phyloP scores from a whole-genome alignment of 2,113 vertebrate genomes.

The Regulus satrapa region DNA sequence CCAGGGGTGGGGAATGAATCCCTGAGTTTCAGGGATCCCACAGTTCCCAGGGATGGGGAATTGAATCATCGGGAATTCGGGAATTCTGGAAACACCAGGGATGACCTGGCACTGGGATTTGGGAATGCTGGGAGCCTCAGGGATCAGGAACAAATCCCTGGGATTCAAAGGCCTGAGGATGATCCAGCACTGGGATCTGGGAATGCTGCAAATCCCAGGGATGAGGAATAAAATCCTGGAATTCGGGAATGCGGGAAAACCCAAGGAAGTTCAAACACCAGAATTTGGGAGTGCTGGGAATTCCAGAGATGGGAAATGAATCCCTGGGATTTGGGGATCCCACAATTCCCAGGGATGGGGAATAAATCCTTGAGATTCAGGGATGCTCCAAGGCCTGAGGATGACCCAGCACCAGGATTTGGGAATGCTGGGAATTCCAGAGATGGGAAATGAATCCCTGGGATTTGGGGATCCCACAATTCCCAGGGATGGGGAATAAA shows the following conservation, averaged over 20 bases:
- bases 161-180: too few species aligned
- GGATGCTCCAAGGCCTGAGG: neutral
- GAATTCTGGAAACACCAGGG: neutral
- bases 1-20: neutral
- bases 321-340: neutral
- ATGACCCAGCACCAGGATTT: neutral
- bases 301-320: too few species aligned
- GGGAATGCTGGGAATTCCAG: too few species aligned
- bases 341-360: neutral
- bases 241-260: neutral
- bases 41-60: neutral
- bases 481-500: too few species aligned
- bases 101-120: neutral
- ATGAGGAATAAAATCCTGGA: too few species aligned
- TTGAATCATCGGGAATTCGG: fast-evolving
- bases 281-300: neutral
- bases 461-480: fast-evolving
- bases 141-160: neutral
- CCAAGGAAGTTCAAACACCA: too few species aligned
- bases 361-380: neutral
- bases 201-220: too few species aligned
- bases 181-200: neutral
- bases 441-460: neutral
- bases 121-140: neutral
- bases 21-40: fast-evolving